Evolutionary conservation across 2,113 vertebrate genomes (phyloP), one percentile per base, ranked within the genome.

Genomic region (Callaeas wilsoni): DNA sequence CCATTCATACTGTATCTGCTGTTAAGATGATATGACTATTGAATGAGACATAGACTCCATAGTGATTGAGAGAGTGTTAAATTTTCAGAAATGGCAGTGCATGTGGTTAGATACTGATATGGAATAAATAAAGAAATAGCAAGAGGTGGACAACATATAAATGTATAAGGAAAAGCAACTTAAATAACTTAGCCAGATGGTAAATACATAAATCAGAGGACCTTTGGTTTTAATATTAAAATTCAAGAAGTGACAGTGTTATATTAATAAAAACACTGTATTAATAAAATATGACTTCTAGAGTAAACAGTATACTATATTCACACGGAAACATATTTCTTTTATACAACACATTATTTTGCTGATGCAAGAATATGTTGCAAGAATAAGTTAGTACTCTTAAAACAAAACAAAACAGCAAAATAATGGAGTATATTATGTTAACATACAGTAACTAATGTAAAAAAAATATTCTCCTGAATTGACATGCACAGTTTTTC

Each of bases 141-240:
- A 95, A 97, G 97, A 95, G 97, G 97, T 97, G 97, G 97, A 97
- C 96, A 97, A 97, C 97, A 97, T 95, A 98, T 88, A 97, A 97
- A 97, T 95, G 97, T 96, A 97, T 97, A 96, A 96, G 96, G 92
- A 95, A 97, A 97, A 97, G 97, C 96, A 98, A 98, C 97, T 97
- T 94, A 98, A 98, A 97, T 97, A 97, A 95, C 97, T 97, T 97
- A 97, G 98, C 44, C 94, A 93, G 96, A 96, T 96, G 97, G 92
- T 97, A 93, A 95, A 95, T 92, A 98, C 96, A 97, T 97, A 98
- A 97, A 98, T 96, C 91, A 97, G 88, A 97, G 76, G 68, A 97
- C 83, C 94, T 97, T 97, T 87, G 77, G 96, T 97, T 98, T 97
- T 89, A 96, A 98, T 95, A 97, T 89, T 95, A 96, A 97, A 96